phyloP scores from a whole-genome alignment of 2,888 invertebrate species.

The Girardia tigrina region DNA sequence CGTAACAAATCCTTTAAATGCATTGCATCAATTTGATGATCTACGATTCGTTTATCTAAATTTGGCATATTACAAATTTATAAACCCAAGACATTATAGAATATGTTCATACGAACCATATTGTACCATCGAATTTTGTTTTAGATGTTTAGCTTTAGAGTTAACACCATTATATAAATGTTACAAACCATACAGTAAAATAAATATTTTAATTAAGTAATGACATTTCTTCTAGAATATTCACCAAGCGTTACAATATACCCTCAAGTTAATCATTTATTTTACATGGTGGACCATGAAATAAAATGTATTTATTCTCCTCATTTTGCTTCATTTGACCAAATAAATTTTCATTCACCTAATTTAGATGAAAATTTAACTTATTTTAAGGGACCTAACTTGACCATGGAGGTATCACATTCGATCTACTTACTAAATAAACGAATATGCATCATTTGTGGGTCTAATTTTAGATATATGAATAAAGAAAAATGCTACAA shows the following conservation, averaged over 20 bases:
- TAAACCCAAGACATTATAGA: not conserved
- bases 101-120: not conserved
- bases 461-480: not conserved
- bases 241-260: not conserved
- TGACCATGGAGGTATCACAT: not conserved
- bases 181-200: not conserved
- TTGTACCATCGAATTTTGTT: not conserved
- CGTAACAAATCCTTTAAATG: not conserved
- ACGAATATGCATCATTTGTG: not conserved
- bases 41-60: not conserved
- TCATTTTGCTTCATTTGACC: not conserved
- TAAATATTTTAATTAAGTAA: not conserved
- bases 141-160: not conserved
- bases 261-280: not conserved
- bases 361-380: too few species aligned
- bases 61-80: not conserved
- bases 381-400: not conserved
- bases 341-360: not conserved
- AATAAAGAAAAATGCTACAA: not conserved
- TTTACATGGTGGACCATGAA: not conserved
- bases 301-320: not conserved
- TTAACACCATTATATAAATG: not conserved
- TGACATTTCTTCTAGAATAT: not conserved
- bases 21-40: not conserved
- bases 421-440: not conserved